phyloP scores from a whole-genome alignment of 1,140 invertebrate species.

The Araneus ventricosus region DNA sequence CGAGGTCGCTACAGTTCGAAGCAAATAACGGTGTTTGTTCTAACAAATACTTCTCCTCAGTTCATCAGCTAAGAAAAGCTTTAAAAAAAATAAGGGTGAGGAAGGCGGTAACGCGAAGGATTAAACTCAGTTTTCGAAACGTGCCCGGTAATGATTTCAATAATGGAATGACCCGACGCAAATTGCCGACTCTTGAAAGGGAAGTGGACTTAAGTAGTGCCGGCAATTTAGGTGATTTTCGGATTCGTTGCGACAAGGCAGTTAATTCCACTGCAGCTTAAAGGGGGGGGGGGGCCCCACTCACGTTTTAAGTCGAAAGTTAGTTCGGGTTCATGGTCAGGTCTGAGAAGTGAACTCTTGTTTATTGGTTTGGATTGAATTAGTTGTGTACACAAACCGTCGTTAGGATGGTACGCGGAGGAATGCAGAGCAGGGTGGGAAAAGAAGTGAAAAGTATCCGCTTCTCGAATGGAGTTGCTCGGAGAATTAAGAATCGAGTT shows the following conservation, averaged over 20 bases:
- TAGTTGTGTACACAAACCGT: not conserved
- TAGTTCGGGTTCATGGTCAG: conserved; percentile 16
- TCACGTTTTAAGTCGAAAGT: conserved; percentile 13
- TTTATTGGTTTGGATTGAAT: not conserved
- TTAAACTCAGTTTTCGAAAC: not conserved
- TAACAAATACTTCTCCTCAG: not conserved
- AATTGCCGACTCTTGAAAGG: conserved; percentile 40
- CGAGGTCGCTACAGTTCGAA: not conserved
- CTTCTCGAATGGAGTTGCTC: not conserved
- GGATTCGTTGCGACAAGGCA: conserved; percentile 29
- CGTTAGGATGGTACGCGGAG: not conserved
- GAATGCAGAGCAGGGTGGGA: not conserved
- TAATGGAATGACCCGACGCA: conserved; percentile 28
- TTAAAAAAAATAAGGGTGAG: not conserved
- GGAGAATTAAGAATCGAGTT: too few relatives aligned
- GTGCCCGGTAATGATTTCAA: conserved; percentile 48
- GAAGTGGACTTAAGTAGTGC: conserved; percentile 13
- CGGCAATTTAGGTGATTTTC: conserved; percentile 41
- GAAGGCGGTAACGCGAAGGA: not conserved
- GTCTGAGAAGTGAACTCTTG: not conserved
- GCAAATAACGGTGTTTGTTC: conserved; percentile 21
- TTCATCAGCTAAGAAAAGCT: not conserved
- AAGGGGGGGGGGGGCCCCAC: not conserved
- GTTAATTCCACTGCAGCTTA: not conserved
- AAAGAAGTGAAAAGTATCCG: not conserved